Evolutionary conservation across 2,888 invertebrate species (phyloP), one percentile per base, ranked within the genome.

Genomic region (Megaustenia siamemsis): DNA sequence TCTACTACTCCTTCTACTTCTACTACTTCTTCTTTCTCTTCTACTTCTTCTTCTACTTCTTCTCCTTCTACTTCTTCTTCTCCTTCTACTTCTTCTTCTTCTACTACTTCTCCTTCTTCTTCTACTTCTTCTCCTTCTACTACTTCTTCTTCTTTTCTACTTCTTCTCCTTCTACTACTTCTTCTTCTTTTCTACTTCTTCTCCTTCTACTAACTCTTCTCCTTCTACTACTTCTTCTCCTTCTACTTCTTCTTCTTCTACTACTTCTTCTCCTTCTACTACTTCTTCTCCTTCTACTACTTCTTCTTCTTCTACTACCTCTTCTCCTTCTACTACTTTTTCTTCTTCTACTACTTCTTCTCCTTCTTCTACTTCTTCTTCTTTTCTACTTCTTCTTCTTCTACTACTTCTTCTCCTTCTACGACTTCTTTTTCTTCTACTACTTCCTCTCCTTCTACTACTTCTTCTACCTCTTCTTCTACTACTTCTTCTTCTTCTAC

Each of bases 81-180:
- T 18, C 10, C 10, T 49, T 49, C 49, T 12, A 49, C 18, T 49
- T n/a, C n/a, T n/a, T n/a, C n/a, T n/a, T n/a, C n/a, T n/a, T n/a
- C n/a, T n/a, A n/a, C n/a, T n/a, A n/a, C n/a, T n/a, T n/a, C n/a
- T n/a, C n/a, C 68, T 80, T 80, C 69, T 60, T 82, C 82, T 75
- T n/a, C n/a, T 60, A 5, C 60, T 60, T n/a, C 60, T 15, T n/a
- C 60, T 75, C n/a, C 49, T 45, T 53, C 38, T 53, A 15, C 68
- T 71, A 49, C 71, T 71, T 71, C 71, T 49, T 82, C 73, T 82
- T 49, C 38, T n/a, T n/a, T 53, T 73, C 73, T 73, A 56, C 56
- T 73, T 82, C 73, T 82, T 56, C 60, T 38, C 71, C 73, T 73
- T 73, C 60, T 38, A 21, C 60, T 60, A 24, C 35, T 32, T 71